Conservation (phyloP, 1,140 invertebrate species). For the Temnothorax nylanderi region DNA sequence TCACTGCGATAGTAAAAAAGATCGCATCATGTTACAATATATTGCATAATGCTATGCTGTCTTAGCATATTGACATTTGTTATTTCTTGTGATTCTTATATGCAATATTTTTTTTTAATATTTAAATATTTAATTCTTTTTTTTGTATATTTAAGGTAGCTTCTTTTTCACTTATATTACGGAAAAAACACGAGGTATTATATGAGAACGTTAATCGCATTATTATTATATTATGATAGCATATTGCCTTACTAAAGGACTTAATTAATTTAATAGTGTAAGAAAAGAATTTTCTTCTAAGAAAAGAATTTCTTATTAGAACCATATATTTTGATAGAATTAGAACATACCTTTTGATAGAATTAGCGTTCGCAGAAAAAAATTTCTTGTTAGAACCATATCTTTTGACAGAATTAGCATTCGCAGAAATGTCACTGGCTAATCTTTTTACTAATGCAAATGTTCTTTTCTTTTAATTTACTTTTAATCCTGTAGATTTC, state of each 20-base stretch:
- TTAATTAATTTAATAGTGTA: not conserved
- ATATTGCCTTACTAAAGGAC: not conserved
- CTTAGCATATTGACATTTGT: not conserved
- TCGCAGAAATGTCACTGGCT: not conserved
- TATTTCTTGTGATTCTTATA: not conserved
- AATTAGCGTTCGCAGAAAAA: not conserved
- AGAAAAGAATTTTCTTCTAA: not conserved
- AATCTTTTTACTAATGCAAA: not conserved
- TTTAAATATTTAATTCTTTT: not conserved
- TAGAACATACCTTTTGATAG: not conserved
- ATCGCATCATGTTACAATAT: not conserved
- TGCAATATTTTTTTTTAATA: not conserved
- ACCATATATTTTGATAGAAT: too few species aligned
- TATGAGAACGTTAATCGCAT: not conserved
- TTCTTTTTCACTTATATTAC: not conserved
- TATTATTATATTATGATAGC: not conserved
- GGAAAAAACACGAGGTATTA: not conserved
- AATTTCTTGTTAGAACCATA: not conserved
- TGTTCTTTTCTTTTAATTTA: not conserved
- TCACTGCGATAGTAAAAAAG: not conserved
- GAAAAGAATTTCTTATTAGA: not conserved
- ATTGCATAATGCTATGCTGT: not conserved
- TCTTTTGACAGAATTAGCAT: not conserved
- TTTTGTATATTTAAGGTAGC: not conserved
- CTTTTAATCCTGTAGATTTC: not conserved